phyloP scores from a whole-genome alignment of 1,140 invertebrate genomes.

The Oryctes rhinoceros region DNA sequence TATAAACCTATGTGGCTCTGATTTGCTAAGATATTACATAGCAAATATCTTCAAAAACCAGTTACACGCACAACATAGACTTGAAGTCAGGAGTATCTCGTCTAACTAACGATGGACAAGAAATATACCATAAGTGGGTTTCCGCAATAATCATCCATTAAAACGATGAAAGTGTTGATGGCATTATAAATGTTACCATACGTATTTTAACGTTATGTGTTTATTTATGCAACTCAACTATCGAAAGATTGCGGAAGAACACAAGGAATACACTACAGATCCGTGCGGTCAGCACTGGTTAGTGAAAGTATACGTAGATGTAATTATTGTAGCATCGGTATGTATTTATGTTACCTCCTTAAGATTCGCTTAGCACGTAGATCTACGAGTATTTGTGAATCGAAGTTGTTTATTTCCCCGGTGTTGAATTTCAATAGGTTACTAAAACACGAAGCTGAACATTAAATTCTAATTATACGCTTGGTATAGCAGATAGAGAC shows the following conservation, averaged over 20 bases:
- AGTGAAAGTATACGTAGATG: conserved; percentile 3
- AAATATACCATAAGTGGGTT: neutral
- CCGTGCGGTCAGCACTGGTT: neutral
- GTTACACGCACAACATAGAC: neutral
- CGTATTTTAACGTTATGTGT: neutral
- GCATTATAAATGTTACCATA: neutral
- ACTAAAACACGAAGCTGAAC: too few species aligned
- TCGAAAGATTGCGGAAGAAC: neutral
- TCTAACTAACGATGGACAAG: too few species aligned
- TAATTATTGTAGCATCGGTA: conserved; percentile 4
- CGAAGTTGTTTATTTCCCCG: too few species aligned
- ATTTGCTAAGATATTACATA: too few species aligned
- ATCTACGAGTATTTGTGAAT: too few species aligned
- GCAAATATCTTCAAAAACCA: too few species aligned
- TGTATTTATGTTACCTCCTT: conserved; percentile 5
- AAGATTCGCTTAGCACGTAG: neutral
- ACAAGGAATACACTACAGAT: neutral
- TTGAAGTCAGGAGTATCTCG: too few species aligned
- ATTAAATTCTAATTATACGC: too few species aligned
- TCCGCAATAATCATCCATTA: neutral
- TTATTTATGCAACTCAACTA: conserved; percentile 15
- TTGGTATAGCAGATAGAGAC: too few species aligned
- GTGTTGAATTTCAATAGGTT: too few species aligned
- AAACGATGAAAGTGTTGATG: neutral
- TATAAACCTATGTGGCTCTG: too few species aligned